Base-by-base conservation (phyloP, 2,113 vertebrate genomes). In the Octodon degus region DNA sequence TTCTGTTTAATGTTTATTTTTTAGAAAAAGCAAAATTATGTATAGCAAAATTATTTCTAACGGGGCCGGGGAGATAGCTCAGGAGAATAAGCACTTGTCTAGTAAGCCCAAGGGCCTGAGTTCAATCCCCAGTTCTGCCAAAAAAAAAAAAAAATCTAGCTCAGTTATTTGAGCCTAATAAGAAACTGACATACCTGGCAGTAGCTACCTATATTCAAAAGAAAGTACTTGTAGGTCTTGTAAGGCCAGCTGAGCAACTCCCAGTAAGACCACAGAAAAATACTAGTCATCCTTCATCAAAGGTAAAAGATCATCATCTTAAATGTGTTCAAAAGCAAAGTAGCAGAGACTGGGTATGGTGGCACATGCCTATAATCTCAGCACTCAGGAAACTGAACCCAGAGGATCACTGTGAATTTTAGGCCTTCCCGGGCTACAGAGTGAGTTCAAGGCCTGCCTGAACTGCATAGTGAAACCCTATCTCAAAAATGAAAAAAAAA, bases 251-350 rank as follows among this genome's bases (percentile, higher is more conserved):
- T 86, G 43, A 93, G 37, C 32, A 91, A 43, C 60, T 86, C 12
- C 53, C 2, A 82, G 53, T 43, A 47, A 30, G 4, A 16, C 12
- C 25, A 17, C 76, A 50, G 40, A 47, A 79, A 79, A 79, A 47
- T 50, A 79, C 25, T 79, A 79, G 43, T 50, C 50, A 50, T 32
- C 76, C 14, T 50, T 47, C 25, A 50, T 50, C 76, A 50, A 79
- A 34, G 4, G 82, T 60, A 47, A 86, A 89, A 93, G 92, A 62
- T 63, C 55, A 19, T 43, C 12, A 65, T 68, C 53, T 86, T 72
- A 91, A 58, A 27, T 93, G 16, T 93, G 20, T 86, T 83, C 3
- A 67, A 70, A 67, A 95, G 65, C 84, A 74, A 47, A 92, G 50
- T 80, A 63, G 58, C 53, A 67, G 55, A 55, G 53, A 14, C 55